Evolutionary conservation across 2,113 vertebrate genomes (phyloP), one percentile per base, ranked within the genome.

Genomic region (Cygnus atratus): DNA sequence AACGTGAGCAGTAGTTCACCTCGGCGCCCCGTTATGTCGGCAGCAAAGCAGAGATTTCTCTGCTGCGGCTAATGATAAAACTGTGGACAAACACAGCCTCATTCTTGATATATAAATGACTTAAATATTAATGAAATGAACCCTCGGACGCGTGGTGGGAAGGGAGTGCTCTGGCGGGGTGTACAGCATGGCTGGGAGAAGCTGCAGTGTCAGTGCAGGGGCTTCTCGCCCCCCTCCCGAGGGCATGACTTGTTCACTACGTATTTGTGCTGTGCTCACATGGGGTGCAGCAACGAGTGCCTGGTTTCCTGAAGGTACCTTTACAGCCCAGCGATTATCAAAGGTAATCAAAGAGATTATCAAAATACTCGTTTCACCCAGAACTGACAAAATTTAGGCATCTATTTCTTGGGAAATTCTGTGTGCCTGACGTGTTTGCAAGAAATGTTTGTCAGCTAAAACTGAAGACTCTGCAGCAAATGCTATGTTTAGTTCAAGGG

Each of bases 201-300:
- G 39, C 39, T 12, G 28, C 26, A 16, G 17, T 11, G 39, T 29
- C 26, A 5, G 5, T 29, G 26, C 29, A 11, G 17, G 37, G 26
- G 26, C 39, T 65, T 41, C 19, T 39, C 5, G 25, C 18, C 39
- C 37, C 26, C 62, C 26, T 41, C 26, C 62, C 7, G 6, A 58
- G 39, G 39, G 33, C 52, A 11, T 10, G 21, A 21, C 11, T 63
- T 28, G 2, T 31, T 46, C 35, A 46, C 25, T 62, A n/a, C 15
- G 33, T 15, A 14, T 1, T 1, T 6, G 3, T 52, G 24, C 37
- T 29, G 5, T 25, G 4, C 58, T 16, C 21, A 0, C 6, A 9
- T 9, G 0, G 2, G 55, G 31, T 21, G 71, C 71, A 62, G 52
- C 44, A 22, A 25, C 85, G 28, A 61, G 67, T 0, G 17, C 5